These are phyloP conservation scores for Pachyramphus minor DNA, from an alignment of 2,113 vertebrate species.

Conservation along the genomic window DNA sequence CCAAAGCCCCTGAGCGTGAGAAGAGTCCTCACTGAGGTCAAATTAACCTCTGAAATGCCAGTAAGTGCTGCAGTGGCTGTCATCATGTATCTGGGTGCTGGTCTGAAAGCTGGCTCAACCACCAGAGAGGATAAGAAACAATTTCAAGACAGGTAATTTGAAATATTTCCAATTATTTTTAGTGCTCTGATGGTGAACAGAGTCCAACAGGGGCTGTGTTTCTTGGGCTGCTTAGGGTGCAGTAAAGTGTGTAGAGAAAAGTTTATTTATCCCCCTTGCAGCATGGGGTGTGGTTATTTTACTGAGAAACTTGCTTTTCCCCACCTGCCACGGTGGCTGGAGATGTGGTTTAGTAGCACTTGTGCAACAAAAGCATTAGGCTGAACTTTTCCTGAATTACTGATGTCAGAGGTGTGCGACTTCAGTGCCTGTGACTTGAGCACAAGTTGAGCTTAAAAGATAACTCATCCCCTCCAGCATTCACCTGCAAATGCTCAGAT, in stretches of 20 bases:
- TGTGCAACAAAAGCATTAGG: not conserved
- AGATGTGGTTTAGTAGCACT: not conserved
- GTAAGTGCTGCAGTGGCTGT: not conserved
- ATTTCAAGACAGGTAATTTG: not conserved
- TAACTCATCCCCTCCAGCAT: not conserved
- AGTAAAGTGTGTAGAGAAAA: not conserved
- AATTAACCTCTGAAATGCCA: not conserved
- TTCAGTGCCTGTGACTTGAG: not conserved
- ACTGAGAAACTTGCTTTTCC: not conserved
- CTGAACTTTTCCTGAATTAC: not conserved
- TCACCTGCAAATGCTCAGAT: not conserved
- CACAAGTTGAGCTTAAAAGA: not conserved
- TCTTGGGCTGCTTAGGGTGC: not conserved
- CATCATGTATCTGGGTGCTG: not conserved
- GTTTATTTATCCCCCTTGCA: not conserved
- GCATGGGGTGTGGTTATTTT: not conserved
- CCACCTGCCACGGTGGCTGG: not conserved
- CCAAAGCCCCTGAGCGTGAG: not conserved
- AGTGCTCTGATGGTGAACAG: not conserved
- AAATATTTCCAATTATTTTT: not conserved
- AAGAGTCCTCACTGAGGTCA: not conserved
- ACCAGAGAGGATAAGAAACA: not conserved
- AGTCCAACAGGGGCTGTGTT: not conserved
- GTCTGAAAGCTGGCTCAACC: not conserved
- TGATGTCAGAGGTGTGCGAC: rapidly evolving